A percentile compares a stretch with the other conserved stretches of the same genome.
Evolutionary conservation across 2,113 vertebrate species (phyloP).

Genomic region (Chlorodrepanis virens): DNA sequence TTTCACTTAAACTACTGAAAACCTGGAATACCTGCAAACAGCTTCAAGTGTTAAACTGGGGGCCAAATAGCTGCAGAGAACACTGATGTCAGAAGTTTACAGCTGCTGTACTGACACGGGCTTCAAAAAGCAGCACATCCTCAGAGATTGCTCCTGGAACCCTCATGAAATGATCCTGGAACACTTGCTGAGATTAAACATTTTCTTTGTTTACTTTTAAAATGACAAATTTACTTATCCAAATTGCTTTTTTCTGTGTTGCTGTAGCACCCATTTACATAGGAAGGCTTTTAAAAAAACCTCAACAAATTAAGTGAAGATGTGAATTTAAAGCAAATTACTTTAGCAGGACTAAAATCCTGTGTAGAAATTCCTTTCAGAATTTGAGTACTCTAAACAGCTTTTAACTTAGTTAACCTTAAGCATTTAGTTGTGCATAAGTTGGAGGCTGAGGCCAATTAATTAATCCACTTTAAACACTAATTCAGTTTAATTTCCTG

Average conservation of each 20-base stretch:
- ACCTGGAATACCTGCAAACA: neutral
- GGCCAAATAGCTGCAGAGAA: neutral
- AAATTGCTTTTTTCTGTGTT: neutral
- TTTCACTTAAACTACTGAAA: neutral
- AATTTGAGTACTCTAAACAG: neutral
- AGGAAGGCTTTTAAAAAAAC: neutral
- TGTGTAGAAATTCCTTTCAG: neutral
- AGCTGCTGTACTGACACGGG: neutral
- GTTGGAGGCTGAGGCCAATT: neutral
- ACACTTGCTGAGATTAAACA: neutral
- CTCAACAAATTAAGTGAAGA: neutral
- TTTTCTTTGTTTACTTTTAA: neutral
- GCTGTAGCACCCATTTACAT: neutral
- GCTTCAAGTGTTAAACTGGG: neutral
- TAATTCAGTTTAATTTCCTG: neutral
- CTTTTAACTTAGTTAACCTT: neutral
- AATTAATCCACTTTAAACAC: neutral
- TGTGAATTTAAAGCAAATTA: neutral
- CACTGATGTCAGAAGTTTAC: neutral
- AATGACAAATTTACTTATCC: neutral
- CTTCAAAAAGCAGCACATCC: neutral
- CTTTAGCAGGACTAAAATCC: neutral
- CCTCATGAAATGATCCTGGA: neutral
- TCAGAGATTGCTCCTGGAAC: neutral
- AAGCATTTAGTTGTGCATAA: neutral